Percentiles rank a stretch among this genome's conserved stretches.
These are phyloP conservation scores for Heliothis subflexa DNA, from an alignment of 1,140 invertebrate species.

Conservation along the genomic window DNA sequence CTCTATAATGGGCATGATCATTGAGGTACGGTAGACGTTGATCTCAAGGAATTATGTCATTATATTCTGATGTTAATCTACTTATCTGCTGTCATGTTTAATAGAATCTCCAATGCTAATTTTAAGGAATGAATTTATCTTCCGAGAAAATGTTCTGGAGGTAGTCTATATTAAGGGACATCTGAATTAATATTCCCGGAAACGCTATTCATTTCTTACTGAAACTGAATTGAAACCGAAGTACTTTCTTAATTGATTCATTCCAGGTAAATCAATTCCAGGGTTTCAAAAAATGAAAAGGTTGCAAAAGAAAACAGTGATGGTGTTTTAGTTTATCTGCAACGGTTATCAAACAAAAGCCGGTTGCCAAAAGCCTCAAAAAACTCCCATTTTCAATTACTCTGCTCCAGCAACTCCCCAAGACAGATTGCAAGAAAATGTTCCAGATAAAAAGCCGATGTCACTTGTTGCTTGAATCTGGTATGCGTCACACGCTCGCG, in stretches of 20 bases:
- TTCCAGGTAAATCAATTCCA: neutral
- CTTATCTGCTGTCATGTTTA: too few relatives aligned
- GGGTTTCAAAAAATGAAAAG: too few relatives aligned
- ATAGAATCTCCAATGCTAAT: too few relatives aligned
- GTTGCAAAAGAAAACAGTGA: neutral
- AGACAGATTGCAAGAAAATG: constrained; percentile 37
- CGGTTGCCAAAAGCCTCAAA: neutral
- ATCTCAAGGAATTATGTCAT: too few relatives aligned
- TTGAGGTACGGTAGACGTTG: too few relatives aligned
- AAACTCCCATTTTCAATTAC: constrained; percentile 28
- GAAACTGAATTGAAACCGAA: neutral
- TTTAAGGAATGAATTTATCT: too few relatives aligned
- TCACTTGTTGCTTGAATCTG: constrained; percentile 45
- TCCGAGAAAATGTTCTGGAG: too few relatives aligned
- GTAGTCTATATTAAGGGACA: neutral
- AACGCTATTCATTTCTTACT: neutral
- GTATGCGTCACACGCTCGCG: constrained; percentile 37
- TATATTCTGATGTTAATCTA: too few relatives aligned
- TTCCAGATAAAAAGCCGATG: constrained; percentile 36
- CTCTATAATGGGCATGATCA: too few relatives aligned
- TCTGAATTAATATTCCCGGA: constrained; percentile 11
- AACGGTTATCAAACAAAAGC: neutral
- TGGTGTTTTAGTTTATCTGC: neutral
- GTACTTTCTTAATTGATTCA: neutral
- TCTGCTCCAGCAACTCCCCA: neutral